These are phyloP conservation scores for Hepsetus odoe DNA, from an alignment of 2,113 vertebrate genomes.

Conservation along the genomic window DNA sequence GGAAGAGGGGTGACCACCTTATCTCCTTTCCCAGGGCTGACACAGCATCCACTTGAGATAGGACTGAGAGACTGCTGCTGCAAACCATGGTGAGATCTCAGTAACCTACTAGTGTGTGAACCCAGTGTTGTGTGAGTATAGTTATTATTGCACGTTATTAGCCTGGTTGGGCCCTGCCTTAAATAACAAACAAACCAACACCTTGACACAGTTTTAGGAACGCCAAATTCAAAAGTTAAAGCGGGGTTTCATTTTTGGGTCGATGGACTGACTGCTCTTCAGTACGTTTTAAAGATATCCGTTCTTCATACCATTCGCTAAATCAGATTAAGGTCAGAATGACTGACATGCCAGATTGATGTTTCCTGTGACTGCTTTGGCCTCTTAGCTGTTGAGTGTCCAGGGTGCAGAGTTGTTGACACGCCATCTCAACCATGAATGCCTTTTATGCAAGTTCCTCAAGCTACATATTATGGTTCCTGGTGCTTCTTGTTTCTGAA, in stretches of 20 bases:
- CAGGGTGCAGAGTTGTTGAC: constrained; percentile 44
- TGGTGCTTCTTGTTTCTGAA: constrained; percentile 23
- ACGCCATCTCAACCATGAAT: constrained; percentile 25
- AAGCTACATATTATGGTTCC: neutral
- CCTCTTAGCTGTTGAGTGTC: constrained; percentile 18
- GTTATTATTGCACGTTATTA: constrained; percentile 8
- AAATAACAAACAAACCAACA: too few relatives aligned
- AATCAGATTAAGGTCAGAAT: constrained; percentile 12
- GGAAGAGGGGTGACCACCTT: constrained; percentile 65
- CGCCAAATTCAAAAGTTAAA: neutral
- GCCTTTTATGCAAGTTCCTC: neutral
- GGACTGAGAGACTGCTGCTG: constrained; percentile 59
- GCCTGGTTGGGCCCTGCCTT: neutral
- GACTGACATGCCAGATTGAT: neutral
- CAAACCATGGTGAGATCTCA: constrained; percentile 32
- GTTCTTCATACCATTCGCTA: neutral
- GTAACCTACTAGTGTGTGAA: constrained; percentile 5
- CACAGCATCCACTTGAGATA: constrained; percentile 78
- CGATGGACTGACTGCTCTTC: neutral
- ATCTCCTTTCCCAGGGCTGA: constrained; percentile 75
- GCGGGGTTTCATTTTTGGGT: neutral
- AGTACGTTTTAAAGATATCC: constrained; percentile 5
- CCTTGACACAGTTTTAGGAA: neutral
- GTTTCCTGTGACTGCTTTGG: neutral
- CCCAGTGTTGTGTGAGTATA: neutral